These are phyloP conservation scores for Liasis olivaceus DNA, from an alignment of 2,797 vertebrate genomes.

Conservation along the genomic window DNA sequence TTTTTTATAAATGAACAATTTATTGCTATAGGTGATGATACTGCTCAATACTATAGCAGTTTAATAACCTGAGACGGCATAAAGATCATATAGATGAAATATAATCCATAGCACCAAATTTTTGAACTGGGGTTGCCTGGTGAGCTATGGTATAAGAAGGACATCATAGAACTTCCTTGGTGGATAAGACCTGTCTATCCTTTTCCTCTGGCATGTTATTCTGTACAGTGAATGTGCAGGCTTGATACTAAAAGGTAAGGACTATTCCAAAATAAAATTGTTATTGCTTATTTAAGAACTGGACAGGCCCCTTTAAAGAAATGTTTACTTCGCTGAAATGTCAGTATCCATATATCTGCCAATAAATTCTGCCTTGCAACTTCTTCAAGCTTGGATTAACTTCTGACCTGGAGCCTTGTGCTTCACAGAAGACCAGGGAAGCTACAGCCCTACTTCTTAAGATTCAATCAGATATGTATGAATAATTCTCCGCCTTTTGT, in stretches of 20 bases:
- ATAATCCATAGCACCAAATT: neutral
- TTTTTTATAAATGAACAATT: slow-evolving; percentile 39
- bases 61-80: slow-evolving; percentile 52
- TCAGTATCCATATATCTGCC: neutral
- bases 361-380: neutral
- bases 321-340: neutral
- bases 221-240: neutral
- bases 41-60: slow-evolving; percentile 42
- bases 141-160: slow-evolving; percentile 40
- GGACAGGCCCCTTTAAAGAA: neutral
- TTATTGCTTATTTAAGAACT: neutral
- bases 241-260: neutral
- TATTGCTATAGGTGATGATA: slow-evolving; percentile 46
- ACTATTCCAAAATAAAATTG: neutral
- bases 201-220: slow-evolving; percentile 20
- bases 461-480: neutral
- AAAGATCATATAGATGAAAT: slow-evolving; percentile 38
- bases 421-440: neutral
- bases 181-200: slow-evolving; percentile 3
- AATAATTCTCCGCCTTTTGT: neutral
- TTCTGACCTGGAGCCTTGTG: neutral
- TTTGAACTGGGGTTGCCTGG: slow-evolving; percentile 27
- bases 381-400: neutral
- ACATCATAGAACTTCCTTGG: neutral
- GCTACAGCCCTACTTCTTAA: neutral